These are phyloP conservation scores for Rhipidura dahli DNA, from an alignment of 2,113 vertebrate genomes.

Conservation along the genomic window DNA sequence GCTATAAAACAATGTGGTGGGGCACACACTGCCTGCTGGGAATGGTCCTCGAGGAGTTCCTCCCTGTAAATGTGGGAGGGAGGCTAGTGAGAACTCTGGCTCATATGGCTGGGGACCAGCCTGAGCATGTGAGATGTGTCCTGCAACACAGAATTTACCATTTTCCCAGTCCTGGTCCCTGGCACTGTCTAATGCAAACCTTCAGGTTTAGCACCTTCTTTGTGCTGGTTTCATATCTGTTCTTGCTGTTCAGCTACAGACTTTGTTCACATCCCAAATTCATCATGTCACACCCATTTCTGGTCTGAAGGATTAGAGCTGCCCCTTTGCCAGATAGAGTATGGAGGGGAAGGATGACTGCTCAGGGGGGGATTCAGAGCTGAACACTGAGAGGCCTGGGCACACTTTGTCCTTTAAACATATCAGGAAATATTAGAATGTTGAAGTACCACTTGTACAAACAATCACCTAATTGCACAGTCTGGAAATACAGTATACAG, in stretches of 20 bases:
- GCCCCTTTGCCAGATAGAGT: not conserved
- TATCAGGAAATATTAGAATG: not conserved
- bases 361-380: not conserved
- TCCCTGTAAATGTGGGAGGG: not conserved
- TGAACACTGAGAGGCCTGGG: not conserved
- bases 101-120: not conserved
- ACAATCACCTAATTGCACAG: not conserved
- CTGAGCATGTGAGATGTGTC: not conserved
- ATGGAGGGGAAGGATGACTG: not conserved
- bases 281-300: not conserved
- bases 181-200: not conserved
- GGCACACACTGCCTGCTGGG: not conserved
- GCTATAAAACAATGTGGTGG: accelerated
- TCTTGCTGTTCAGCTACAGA: not conserved
- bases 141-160: not conserved
- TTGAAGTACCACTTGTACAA: not conserved
- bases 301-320: not conserved
- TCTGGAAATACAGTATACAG: not conserved
- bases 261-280: not conserved
- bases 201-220: not conserved
- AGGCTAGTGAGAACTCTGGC: not conserved
- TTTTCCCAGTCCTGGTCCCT: not conserved
- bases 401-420: not conserved
- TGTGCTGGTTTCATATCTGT: not conserved
- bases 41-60: not conserved